Percentiles rank a stretch among this genome's conserved stretches.
Evolutionary conservation across 2,888 invertebrate genomes (phyloP).

Genomic region (Ganaspis brasiliensis): DNA sequence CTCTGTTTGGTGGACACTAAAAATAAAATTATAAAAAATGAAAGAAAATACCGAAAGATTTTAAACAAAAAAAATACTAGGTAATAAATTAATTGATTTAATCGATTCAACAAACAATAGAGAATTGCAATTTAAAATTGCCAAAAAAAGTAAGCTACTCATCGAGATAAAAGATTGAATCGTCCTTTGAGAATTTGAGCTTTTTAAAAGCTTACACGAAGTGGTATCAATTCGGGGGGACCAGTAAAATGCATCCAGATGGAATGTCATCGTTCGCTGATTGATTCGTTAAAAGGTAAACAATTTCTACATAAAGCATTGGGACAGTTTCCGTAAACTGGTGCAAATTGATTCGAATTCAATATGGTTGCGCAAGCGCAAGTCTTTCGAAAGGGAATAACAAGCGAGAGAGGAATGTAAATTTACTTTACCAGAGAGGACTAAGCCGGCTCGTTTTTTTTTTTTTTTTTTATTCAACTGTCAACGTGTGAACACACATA

Average conservation of each 20-base stretch:
- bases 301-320: constrained; percentile 37
- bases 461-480: constrained; percentile 6
- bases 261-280: constrained; percentile 18
- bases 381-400: constrained; percentile 10
- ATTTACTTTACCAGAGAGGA: background rate
- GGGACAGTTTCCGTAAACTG: constrained; percentile 37
- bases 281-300: constrained; percentile 40
- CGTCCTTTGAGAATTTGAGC: constrained; percentile 19
- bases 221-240: constrained; percentile 3
- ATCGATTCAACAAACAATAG: background rate
- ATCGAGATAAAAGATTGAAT: background rate
- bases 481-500: constrained; percentile 14
- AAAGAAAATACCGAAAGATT: no score
- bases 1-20: no score
- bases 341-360: constrained; percentile 59
- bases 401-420: constrained; percentile 18
- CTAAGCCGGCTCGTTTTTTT: background rate
- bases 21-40: no score
- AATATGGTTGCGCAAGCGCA: constrained; percentile 72
- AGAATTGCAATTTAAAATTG: background rate
- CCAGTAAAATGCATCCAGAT: constrained; percentile 6
- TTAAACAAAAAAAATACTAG: no score
- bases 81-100: background rate
- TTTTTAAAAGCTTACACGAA: constrained; percentile 26
- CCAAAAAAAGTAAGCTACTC: background rate